Evolutionary conservation across 1,140 invertebrate genomes (phyloP).

Genomic region (Parapsyche elsis): DNA sequence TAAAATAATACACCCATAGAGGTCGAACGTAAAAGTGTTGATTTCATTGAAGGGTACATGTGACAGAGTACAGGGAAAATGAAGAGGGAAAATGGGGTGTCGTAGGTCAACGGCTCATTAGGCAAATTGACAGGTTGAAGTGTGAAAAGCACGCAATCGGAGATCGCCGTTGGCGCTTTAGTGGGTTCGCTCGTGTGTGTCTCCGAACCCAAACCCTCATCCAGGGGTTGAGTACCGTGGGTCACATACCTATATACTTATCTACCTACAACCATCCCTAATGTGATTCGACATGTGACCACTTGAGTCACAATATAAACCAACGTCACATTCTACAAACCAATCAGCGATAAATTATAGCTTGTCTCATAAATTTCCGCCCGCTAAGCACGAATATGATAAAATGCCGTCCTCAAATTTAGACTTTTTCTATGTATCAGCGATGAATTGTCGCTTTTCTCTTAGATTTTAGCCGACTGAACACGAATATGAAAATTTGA

Average conservation of each 20-base stretch:
- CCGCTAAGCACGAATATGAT: too few relatives aligned
- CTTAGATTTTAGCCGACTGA: too few relatives aligned
- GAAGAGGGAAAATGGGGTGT: neutral
- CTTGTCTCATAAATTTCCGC: neutral
- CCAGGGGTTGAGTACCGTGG: constrained; percentile 9
- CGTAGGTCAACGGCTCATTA: neutral
- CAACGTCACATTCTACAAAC: neutral
- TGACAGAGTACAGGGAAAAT: too few relatives aligned
- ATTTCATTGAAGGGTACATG: too few relatives aligned
- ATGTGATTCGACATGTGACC: constrained; percentile 49
- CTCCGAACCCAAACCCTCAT: too few relatives aligned
- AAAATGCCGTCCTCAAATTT: too few relatives aligned
- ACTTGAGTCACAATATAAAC: constrained; percentile 41
- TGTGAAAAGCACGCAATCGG: neutral
- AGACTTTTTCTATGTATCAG: too few relatives aligned
- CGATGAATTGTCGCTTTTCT: too few relatives aligned
- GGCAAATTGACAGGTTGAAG: constrained; percentile 6
- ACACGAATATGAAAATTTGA: too few relatives aligned
- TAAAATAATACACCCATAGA: too few relatives aligned
- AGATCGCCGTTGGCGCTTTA: neutral
- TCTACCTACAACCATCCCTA: neutral
- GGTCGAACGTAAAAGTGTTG: too few relatives aligned
- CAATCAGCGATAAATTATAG: neutral
- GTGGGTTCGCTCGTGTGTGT: too few relatives aligned
- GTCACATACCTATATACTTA: constrained; percentile 48